Evolutionary conservation across 2,888 invertebrate species (phyloP).

Genomic region (Dasypogon diadema): DNA sequence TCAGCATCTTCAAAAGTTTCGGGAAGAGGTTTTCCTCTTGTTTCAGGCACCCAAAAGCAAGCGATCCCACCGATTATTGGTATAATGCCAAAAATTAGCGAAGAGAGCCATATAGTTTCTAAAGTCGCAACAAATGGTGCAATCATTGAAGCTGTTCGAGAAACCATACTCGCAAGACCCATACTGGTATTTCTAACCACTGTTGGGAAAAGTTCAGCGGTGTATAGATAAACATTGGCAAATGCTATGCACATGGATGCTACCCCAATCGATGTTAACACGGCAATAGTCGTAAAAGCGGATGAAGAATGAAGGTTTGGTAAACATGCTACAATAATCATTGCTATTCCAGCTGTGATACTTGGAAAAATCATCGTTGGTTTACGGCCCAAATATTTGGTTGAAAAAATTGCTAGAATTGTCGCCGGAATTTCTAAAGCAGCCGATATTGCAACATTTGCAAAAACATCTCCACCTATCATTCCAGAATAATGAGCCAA

Average conservation of each 20-base stretch:
- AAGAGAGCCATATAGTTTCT: constrained; percentile 74
- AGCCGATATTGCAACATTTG: constrained; percentile 84
- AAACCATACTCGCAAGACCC: constrained; percentile 86
- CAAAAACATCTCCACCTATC: constrained; percentile 81
- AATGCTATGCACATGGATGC: constrained; percentile 87
- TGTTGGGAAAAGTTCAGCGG: constrained; percentile 90
- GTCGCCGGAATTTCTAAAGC: constrained; percentile 74
- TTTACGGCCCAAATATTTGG: constrained; percentile 76
- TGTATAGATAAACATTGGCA: constrained; percentile 89
- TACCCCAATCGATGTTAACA: constrained; percentile 80
- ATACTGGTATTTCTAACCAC: constrained; percentile 88
- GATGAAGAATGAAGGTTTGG: constrained; percentile 72
- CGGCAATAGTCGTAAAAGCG: constrained; percentile 76
- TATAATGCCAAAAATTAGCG: constrained; percentile 78
- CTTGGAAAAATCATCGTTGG: constrained; percentile 75
- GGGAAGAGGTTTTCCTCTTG: constrained; percentile 72
- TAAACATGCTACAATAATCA: constrained; percentile 72
- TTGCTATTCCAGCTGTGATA: constrained; percentile 74
- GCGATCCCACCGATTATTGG: constrained; percentile 78
- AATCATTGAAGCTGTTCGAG: constrained; percentile 86
- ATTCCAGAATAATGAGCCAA: constrained; percentile 85
- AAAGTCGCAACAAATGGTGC: constrained; percentile 81
- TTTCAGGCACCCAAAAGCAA: constrained; percentile 77
- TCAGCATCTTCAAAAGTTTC: constrained; percentile 87
- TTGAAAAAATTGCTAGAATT: constrained; percentile 62